A percentile compares a stretch with the other conserved stretches of the same genome.
These are phyloP conservation scores for Jacana jacana DNA, from an alignment of 2,113 vertebrate genomes.

Conservation along the genomic window DNA sequence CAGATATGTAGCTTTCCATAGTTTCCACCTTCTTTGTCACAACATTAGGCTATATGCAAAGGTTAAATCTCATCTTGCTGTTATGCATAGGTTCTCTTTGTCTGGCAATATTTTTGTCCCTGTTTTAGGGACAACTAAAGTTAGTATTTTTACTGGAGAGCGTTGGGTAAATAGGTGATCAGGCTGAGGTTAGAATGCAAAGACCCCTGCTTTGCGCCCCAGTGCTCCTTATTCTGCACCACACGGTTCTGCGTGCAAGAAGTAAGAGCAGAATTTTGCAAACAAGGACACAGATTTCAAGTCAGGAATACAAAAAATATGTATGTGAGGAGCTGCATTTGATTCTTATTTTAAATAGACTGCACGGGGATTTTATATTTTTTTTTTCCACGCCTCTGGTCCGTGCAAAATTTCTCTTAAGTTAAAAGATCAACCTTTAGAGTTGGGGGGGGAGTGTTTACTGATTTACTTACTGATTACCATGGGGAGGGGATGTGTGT, in stretches of 20 bases:
- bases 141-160: neutral
- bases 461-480: neutral
- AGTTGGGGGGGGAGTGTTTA: neutral
- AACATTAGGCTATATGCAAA: neutral
- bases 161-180: neutral
- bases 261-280: neutral
- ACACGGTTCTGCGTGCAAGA: neutral
- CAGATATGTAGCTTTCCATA: neutral
- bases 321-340: neutral
- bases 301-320: neutral
- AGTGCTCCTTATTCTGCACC: neutral
- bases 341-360: neutral
- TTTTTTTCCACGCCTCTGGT: too few relatives aligned
- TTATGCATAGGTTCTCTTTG: neutral
- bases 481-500: neutral
- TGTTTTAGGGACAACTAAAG: neutral
- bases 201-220: neutral
- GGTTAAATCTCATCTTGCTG: neutral
- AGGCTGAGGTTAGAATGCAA: neutral
- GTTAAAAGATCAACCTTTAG: neutral
- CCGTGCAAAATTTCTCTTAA: too few relatives aligned
- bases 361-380: neutral
- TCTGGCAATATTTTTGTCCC: neutral
- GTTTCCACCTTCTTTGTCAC: neutral
- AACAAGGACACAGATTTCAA: neutral